These are phyloP conservation scores for Catharus ustulatus DNA, from an alignment of 2,797 vertebrate genomes.

Conservation along the genomic window DNA sequence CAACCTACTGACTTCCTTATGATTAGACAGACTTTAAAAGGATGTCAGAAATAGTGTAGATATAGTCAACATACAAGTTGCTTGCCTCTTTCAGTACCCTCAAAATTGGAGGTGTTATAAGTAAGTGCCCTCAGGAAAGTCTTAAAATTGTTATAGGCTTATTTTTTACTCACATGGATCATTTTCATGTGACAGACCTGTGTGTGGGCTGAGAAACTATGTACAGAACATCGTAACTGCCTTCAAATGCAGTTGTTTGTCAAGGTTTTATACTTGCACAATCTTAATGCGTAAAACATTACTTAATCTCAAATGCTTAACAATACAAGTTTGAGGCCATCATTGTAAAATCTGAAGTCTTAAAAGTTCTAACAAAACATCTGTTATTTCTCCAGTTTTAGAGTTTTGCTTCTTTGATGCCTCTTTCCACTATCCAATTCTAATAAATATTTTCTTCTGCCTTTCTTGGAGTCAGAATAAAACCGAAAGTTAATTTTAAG, in stretches of 20 bases:
- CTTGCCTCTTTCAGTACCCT: background rate
- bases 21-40: background rate
- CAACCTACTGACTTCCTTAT: background rate
- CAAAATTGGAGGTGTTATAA: background rate
- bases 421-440: background rate
- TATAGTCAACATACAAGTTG: fast-evolving
- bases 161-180: background rate
- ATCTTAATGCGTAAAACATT: background rate
- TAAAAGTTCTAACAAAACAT: background rate
- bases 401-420: background rate
- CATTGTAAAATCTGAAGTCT: background rate
- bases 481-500: background rate
- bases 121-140: background rate
- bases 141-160: background rate
- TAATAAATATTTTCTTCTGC: background rate
- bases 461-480: background rate
- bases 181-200: background rate
- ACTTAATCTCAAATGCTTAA: background rate
- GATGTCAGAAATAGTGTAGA: background rate
- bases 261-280: background rate
- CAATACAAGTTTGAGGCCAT: background rate
- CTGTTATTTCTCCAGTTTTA: background rate
- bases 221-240: background rate
- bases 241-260: background rate
- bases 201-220: background rate